Evolutionary conservation across 2,797 vertebrate species (phyloP).

Genomic region (Esox lucius): DNA sequence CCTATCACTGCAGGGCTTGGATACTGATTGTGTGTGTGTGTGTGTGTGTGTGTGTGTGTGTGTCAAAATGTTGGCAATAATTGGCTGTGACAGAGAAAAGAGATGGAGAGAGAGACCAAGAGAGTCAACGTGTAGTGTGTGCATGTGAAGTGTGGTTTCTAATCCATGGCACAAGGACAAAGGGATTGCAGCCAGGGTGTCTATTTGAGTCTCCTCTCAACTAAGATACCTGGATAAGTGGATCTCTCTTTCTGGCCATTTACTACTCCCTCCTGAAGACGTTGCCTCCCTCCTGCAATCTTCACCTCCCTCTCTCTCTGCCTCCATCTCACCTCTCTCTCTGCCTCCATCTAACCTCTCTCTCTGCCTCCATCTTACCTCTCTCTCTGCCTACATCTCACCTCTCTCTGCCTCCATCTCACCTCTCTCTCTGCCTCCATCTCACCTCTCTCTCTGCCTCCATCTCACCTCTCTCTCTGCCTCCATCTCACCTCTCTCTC

Average conservation of each 20-base stretch:
- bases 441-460: too few relatives aligned
- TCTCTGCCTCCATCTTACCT: neutral
- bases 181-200: neutral
- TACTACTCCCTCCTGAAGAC: too few relatives aligned
- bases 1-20: too few relatives aligned
- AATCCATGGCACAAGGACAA: neutral
- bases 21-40: too few relatives aligned
- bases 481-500: neutral
- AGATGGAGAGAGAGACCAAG: neutral
- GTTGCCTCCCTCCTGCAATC: neutral
- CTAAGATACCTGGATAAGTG: neutral
- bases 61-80: too few relatives aligned
- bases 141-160: neutral
- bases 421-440: neutral
- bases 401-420: neutral
- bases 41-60: neutral
- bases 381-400: too few relatives aligned
- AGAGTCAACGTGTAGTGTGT: neutral
- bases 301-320: neutral
- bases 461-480: neutral
- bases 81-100: neutral
- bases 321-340: neutral
- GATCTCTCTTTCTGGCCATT: too few relatives aligned
- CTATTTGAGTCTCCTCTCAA: neutral
- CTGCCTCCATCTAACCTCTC: too few relatives aligned